Base-by-base conservation (phyloP, 2,113 vertebrate genomes). In the Quiscalus mexicanus region DNA sequence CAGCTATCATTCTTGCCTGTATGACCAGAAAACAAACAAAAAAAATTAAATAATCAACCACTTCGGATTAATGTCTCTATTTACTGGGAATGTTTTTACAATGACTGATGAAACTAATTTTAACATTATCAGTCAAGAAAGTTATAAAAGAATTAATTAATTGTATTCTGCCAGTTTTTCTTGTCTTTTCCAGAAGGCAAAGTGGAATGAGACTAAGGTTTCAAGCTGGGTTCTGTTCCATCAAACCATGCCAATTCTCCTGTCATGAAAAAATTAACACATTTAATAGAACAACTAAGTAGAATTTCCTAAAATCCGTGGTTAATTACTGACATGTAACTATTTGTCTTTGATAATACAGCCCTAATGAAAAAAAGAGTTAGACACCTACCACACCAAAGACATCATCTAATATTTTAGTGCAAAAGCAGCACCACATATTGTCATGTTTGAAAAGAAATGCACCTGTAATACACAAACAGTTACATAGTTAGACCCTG, bases 61-160 rank as follows among this genome's bases (percentile, higher is more conserved):
- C 77, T 91, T 91, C 87, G 93, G 42, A 94, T 77, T 37, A 86
- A 89, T 35, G 21, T 82, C 89, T 88, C 59, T 87, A 68, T 90
- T 92, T 90, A 81, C 37, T 41, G 22, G 42, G 35, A 78, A 79
- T 56, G 62, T 50, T 95, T 97, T 95, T 84, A 93, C 58, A 90
- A 80, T 85, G 76, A 95, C 93, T 95, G 90, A 89, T 84, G 55
- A 97, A 96, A 92, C 35, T 73, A 94, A 94, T 95, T 96, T 97
- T 92, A 97, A 94, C 78, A 93, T 87, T 96, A 95, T 96, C 84
- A 91, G 63, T 49, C 87, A 80, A 67, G 89, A 90, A 94, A 96
- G 78, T 88, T 94, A 90, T 77, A 84, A 67, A 67, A 90, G 21
- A 94, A 93, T 88, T 93, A 90, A 93, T 88, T 25, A 95, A 83